A percentile compares a stretch with the other conserved stretches of the same genome.
Conservation (phyloP, 2,888 invertebrate species). For the Labia minor region DNA sequence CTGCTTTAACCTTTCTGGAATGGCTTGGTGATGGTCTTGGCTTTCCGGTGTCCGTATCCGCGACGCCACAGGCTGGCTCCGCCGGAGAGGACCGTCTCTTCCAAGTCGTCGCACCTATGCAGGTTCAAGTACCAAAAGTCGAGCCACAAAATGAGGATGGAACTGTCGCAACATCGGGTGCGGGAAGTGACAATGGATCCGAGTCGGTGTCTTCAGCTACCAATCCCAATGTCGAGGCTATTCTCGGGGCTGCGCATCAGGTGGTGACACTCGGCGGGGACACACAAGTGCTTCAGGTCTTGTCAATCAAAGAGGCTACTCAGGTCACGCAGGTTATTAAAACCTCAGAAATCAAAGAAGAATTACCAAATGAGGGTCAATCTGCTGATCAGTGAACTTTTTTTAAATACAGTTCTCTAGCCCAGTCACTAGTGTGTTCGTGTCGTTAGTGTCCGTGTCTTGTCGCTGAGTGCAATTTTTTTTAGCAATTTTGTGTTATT, state of each 20-base stretch:
- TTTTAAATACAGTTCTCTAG: background rate
- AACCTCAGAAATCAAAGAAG: constrained; percentile 49
- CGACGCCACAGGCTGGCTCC: background rate
- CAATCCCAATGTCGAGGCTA: constrained; percentile 49
- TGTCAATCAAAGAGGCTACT: constrained; percentile 75
- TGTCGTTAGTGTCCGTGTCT: constrained; percentile 13
- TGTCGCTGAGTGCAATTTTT: constrained; percentile 3
- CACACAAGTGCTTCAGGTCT: constrained; percentile 70
- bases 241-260: constrained; percentile 51
- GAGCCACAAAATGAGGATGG: constrained; percentile 63
- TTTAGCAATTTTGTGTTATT: background rate
- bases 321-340: constrained; percentile 70
- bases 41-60: background rate
- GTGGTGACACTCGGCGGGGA: constrained; percentile 66
- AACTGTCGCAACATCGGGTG: constrained; percentile 48
- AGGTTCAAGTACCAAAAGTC: constrained; percentile 66
- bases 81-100: constrained; percentile 21
- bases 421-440: constrained; percentile 13
- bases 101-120: constrained; percentile 58
- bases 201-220: constrained; percentile 40
- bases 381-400: constrained; percentile 42
- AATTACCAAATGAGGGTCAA: constrained; percentile 47
- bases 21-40: constrained; percentile 13
- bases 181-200: constrained; percentile 28
- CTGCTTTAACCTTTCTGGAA: constrained; percentile 13